A percentile compares a stretch with the other conserved stretches of the same genome.
These are phyloP conservation scores for Tanytarsus gracilentus DNA, from an alignment of 2,888 invertebrate genomes.

Conservation along the genomic window DNA sequence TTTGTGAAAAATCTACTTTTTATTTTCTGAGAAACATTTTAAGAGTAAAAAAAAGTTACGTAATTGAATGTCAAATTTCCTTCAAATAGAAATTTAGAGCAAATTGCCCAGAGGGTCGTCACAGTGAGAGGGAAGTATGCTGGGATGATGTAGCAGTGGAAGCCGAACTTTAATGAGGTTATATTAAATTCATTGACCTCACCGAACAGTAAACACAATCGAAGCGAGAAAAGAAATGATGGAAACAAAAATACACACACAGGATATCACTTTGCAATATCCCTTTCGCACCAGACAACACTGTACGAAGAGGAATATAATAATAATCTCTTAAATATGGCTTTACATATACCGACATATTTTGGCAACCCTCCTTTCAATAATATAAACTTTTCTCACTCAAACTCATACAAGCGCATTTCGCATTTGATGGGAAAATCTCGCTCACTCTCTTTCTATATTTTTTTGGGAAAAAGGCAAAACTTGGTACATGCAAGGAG, in stretches of 20 bases:
- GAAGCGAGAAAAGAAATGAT: neutral
- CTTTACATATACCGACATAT: conserved; percentile 14
- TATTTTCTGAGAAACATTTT: too few species aligned
- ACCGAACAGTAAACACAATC: neutral
- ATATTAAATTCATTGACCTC: conserved; percentile 9
- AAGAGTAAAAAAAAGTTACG: too few species aligned
- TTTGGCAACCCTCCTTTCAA: conserved; percentile 26
- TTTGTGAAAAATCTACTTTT: too few species aligned
- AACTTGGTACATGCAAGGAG: neutral
- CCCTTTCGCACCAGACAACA: conserved; percentile 5
- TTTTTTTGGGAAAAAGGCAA: neutral
- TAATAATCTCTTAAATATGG: conserved; percentile 29
- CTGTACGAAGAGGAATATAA: conserved; percentile 20
- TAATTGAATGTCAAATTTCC: too few species aligned
- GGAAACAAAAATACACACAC: neutral
- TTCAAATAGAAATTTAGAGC: too few species aligned
- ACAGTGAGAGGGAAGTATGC: too few species aligned
- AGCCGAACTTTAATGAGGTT: neutral
- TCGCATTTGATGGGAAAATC: neutral
- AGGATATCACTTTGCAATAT: conserved; percentile 11
- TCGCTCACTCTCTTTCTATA: neutral
- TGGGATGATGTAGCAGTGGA: neutral
- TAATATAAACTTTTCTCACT: neutral
- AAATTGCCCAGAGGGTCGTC: too few species aligned
- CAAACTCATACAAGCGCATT: neutral